phyloP scores from a whole-genome alignment of 2,888 invertebrate genomes.

The Eupithecia insigniata region DNA sequence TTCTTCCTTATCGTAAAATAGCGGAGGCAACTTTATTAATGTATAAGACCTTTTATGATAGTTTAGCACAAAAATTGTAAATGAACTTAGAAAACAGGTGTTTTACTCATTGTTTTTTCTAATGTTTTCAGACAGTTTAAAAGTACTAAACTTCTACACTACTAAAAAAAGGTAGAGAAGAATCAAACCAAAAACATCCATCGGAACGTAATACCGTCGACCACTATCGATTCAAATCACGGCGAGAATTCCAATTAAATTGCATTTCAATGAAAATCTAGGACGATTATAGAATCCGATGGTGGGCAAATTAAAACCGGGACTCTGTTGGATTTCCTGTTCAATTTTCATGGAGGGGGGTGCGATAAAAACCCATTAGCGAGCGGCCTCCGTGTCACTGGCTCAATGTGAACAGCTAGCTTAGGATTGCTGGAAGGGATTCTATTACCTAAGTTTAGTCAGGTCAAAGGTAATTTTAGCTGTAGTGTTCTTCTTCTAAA shows the following conservation, averaged over 20 bases:
- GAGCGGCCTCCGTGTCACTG: slow-evolving; percentile 64
- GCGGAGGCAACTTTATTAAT: not conserved
- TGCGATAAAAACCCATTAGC: slow-evolving; percentile 79
- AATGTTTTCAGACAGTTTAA: not conserved
- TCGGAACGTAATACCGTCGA: slow-evolving; percentile 45
- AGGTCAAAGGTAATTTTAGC: no score
- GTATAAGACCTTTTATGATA: not conserved
- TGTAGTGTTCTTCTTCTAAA: no score
- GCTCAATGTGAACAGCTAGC: slow-evolving; percentile 43
- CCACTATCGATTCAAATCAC: slow-evolving; percentile 67
- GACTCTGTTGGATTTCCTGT: slow-evolving; percentile 73
- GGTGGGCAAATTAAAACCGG: slow-evolving; percentile 79
- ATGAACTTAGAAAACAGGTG: not conserved
- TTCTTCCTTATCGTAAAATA: not conserved
- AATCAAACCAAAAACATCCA: slow-evolving; percentile 32
- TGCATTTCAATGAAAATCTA: slow-evolving; percentile 79
- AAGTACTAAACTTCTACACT: not conserved
- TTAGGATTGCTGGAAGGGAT: slow-evolving; percentile 31
- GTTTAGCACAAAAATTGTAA: not conserved
- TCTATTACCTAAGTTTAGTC: not conserved
- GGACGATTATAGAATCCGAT: slow-evolving; percentile 77
- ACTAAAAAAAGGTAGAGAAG: slow-evolving; percentile 6
- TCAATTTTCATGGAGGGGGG: slow-evolving; percentile 74
- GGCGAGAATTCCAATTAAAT: slow-evolving; percentile 77
- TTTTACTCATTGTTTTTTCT: not conserved